Evolutionary conservation across 2,797 vertebrate genomes (phyloP).

Genomic region (Gadopsis bispinosus): DNA sequence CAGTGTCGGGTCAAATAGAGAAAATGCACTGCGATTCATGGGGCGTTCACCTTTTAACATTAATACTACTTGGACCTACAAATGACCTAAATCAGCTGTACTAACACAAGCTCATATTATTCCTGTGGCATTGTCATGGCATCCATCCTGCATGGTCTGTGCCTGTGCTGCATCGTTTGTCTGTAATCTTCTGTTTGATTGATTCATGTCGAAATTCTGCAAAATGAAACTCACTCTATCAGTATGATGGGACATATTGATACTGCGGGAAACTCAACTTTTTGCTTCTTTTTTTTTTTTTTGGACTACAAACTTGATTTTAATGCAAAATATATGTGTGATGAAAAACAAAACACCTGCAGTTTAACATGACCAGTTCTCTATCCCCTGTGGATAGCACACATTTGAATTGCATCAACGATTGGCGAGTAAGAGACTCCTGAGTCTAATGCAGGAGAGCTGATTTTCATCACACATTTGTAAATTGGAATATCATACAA

Average conservation of each 20-base stretch:
- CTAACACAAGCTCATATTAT: conserved; percentile 22
- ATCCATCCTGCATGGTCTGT: conserved; percentile 67
- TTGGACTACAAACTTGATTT: conserved; percentile 17
- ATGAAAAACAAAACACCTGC: conserved; percentile 69
- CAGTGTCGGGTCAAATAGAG: not conserved
- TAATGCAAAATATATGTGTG: conserved; percentile 16
- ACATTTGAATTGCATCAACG: not conserved
- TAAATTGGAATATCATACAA: conserved; percentile 35
- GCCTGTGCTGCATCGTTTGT: conserved; percentile 38
- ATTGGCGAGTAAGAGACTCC: conserved; percentile 15
- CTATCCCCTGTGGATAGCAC: not conserved
- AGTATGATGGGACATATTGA: not conserved
- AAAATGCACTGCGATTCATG: not conserved
- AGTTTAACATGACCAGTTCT: conserved; percentile 23
- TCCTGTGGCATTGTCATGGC: conserved; percentile 46
- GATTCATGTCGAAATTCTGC: not conserved
- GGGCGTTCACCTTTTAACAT: not conserved
- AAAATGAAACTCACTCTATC: not conserved
- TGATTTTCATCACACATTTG: conserved; percentile 21
- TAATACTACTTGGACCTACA: conserved; percentile 19
- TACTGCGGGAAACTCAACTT: not conserved
- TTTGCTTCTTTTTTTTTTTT: not conserved
- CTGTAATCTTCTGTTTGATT: conserved; percentile 16
- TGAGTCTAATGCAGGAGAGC: not conserved
- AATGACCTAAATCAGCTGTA: conserved; percentile 10